Percentiles rank a stretch among this genome's conserved stretches.
Conservation (phyloP, 1,140 invertebrate genomes). For the Bombus haemorrhoidalis region DNA sequence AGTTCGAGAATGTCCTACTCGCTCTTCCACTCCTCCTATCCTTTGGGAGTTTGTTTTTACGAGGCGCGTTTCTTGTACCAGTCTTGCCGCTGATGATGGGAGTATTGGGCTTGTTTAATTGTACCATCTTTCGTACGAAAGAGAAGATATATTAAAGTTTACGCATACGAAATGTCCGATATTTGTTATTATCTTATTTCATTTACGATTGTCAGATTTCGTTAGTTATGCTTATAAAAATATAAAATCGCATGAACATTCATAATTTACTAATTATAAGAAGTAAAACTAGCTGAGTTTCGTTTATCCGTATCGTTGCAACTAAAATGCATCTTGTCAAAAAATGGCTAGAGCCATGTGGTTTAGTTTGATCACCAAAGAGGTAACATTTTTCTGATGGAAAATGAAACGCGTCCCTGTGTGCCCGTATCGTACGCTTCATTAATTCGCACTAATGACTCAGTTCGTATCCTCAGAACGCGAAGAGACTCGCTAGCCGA, state of each 20-base stretch:
- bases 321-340: background rate
- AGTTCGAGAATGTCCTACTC: background rate
- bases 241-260: background rate
- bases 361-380: background rate
- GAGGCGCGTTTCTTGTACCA: no score
- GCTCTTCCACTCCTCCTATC: no score
- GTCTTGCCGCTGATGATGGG: no score
- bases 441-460: slow-evolving; percentile 41
- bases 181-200: no score
- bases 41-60: no score
- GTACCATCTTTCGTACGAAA: no score
- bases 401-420: background rate
- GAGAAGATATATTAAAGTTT: no score
- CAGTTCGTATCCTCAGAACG: slow-evolving; percentile 7
- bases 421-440: slow-evolving; percentile 26
- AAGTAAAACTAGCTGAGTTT: background rate
- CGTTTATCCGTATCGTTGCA: background rate
- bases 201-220: background rate
- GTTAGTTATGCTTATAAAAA: background rate
- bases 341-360: background rate
- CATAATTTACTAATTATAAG: background rate
- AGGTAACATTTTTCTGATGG: background rate
- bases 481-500: background rate
- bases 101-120: no score
- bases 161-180: no score